Conservation (phyloP, 2,888 invertebrate species). For the Hydrotaea cyrtoneurina region DNA sequence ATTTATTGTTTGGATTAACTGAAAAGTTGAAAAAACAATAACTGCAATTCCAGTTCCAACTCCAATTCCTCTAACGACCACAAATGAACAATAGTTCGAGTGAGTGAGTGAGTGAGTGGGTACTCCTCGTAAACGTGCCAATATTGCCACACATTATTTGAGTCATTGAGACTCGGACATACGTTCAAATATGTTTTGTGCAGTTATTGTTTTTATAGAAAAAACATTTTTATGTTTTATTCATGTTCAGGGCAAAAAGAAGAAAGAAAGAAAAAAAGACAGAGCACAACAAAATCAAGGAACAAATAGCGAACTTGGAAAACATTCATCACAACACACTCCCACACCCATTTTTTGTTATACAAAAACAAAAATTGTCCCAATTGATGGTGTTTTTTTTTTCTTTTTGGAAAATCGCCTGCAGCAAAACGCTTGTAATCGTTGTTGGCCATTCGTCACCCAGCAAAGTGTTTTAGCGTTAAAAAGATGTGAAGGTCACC, state of each 20-base stretch:
- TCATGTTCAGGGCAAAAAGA: neutral
- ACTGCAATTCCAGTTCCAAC: neutral
- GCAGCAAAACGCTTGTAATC: conserved; percentile 27
- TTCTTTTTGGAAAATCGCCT: conserved; percentile 55
- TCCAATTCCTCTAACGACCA: neutral
- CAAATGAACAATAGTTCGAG: neutral
- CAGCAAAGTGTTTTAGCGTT: neutral
- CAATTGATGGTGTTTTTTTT: conserved; percentile 37
- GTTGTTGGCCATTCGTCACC: neutral
- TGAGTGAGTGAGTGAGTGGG: neutral
- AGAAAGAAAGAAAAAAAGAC: neutral
- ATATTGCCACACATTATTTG: conserved; percentile 12
- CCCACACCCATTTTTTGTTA: conserved; percentile 22
- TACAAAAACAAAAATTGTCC: conserved; percentile 25
- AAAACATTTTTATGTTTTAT: conserved; percentile 22
- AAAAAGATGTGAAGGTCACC: too few relatives aligned
- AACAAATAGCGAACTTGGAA: neutral
- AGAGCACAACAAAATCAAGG: neutral
- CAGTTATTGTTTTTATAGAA: conserved; percentile 15
- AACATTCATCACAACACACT: conserved; percentile 29
- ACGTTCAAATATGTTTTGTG: conserved; percentile 17
- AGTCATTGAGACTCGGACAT: neutral
- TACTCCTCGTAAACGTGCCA: conserved; percentile 19
- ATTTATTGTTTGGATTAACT: conserved; percentile 37
- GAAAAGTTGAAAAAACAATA: neutral